Base-by-base conservation (phyloP, 2,797 vertebrate genomes). In the Melanotaenia parkinsoni region DNA sequence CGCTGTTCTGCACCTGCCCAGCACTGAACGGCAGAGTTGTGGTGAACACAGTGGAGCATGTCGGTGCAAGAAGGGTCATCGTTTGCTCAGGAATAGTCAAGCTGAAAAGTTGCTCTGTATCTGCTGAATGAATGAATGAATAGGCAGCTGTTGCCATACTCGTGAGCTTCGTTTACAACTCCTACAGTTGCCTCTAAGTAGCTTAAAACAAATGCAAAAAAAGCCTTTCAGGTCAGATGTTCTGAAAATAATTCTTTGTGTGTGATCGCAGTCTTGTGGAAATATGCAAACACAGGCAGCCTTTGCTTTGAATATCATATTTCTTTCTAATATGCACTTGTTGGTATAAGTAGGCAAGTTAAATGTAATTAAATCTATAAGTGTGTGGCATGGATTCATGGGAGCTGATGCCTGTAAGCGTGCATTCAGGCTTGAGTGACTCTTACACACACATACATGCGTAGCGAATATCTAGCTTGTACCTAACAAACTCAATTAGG, bases 401-500 rank as follows among this genome's bases (percentile, higher is more conserved):
- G 24, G 8, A 35, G 0, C 35, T 20, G 14, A 59, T 0, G 20
- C 58, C 33, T 38, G 28, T 14, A 26, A 12, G n/a, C 30, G 33
- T 67, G 12, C 16, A 43, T 57, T 60, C 24, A 50, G 37, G 11
- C 30, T 56, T 63, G 40, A 32, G 62, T 45, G 33, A 53, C 43
- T 70, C 50, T 74, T 16, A 43, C 16, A 43, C 16, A 43, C 40
- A 43, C 12, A 40, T 40, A 40, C 13, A 14, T 32, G 30, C 22
- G 38, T 50, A 16, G 57, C 28, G 45, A 40, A 40, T 37, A 22
- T 53, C 38, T 68, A 32, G 7, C 62, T 68, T 26, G 47, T 59
- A 72, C 60, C 53, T 57, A 53, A 68, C 56, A 30, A 60, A 70
- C 54, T 63, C 56, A 80, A 73, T 80, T 75, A 75, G 66, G 66